A percentile compares a stretch with the other conserved stretches of the same genome.
These are phyloP conservation scores for Microctonus brassicae DNA, from an alignment of 2,888 invertebrate species.

Conservation along the genomic window DNA sequence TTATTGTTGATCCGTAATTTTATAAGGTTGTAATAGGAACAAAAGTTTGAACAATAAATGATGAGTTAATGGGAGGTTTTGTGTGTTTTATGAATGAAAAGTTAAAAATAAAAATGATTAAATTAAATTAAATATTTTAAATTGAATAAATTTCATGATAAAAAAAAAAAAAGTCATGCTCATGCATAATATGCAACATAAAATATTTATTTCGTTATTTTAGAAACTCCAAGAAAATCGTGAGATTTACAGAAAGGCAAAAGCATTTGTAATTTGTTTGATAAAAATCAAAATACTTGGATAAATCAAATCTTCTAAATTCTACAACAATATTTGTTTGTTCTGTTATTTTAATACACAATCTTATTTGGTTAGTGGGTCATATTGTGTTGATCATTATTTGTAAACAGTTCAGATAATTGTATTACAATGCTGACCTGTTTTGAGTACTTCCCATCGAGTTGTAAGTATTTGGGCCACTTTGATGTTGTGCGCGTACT, in stretches of 20 bases:
- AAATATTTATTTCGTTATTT: not conserved
- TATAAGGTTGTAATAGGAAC: too few species aligned
- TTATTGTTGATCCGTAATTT: too few species aligned
- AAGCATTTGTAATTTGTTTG: not conserved
- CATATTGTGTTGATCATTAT: not conserved
- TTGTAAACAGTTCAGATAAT: not conserved
- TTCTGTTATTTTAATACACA: not conserved
- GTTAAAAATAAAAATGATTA: too few species aligned
- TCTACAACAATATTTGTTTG: not conserved
- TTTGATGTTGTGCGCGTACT: conserved; percentile 80
- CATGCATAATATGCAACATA: conserved; percentile 8
- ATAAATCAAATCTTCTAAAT: not conserved
- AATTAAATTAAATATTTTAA: too few species aligned
- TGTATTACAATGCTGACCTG: conserved; percentile 77
- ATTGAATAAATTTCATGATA: too few species aligned
- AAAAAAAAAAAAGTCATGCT: conserved; percentile 7
- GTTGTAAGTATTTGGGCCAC: conserved; percentile 81
- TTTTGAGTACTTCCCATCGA: conserved; percentile 90
- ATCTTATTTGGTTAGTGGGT: not conserved
- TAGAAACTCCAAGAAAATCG: not conserved
- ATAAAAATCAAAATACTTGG: not conserved
- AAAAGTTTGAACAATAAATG: too few species aligned
- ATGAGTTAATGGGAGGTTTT: too few species aligned
- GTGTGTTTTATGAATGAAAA: too few species aligned
- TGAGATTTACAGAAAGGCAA: not conserved